Conservation (phyloP, 1,140 invertebrate species). For the Anoplolepis gracilipes region DNA sequence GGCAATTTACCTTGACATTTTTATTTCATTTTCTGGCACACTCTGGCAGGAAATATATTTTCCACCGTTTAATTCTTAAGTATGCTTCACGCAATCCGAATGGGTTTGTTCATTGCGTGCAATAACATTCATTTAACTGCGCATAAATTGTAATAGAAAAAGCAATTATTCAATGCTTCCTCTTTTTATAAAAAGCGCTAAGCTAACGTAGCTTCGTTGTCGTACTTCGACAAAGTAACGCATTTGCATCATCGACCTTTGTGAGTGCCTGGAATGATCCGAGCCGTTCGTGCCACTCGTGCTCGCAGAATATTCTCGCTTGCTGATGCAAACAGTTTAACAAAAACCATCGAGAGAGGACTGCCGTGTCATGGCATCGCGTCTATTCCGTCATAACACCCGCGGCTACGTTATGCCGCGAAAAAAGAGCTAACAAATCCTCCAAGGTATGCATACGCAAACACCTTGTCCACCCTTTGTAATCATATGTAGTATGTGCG, state of each 20-base stretch:
- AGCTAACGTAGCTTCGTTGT: slow-evolving; percentile 24
- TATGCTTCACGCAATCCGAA: too few species aligned
- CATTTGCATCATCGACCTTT: slow-evolving; percentile 60
- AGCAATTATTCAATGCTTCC: slow-evolving; percentile 35
- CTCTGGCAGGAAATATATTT: neutral
- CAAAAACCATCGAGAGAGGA: slow-evolving; percentile 50
- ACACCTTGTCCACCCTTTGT: slow-evolving; percentile 58
- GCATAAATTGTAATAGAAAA: neutral
- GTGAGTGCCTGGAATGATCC: slow-evolving; percentile 42
- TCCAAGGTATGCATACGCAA: slow-evolving; percentile 59
- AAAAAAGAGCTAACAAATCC: slow-evolving; percentile 60
- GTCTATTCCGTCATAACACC: slow-evolving; percentile 55
- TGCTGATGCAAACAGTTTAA: slow-evolving; percentile 55
- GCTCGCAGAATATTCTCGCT: slow-evolving; percentile 46
- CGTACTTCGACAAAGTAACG: slow-evolving; percentile 18
- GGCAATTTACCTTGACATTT: slow-evolving; percentile 16
- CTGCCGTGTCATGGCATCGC: slow-evolving; percentile 55
- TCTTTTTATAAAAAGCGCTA: slow-evolving; percentile 8
- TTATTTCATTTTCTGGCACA: neutral
- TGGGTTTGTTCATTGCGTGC: neutral
- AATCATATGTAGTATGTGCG: slow-evolving; percentile 25
- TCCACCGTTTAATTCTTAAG: neutral
- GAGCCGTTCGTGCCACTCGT: neutral
- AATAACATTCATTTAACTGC: neutral
- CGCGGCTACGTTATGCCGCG: slow-evolving; percentile 41